Percentiles rank a stretch among this genome's conserved stretches.
Evolutionary conservation across 2,888 invertebrate species (phyloP).

Genomic region (Entomobrya proxima): DNA sequence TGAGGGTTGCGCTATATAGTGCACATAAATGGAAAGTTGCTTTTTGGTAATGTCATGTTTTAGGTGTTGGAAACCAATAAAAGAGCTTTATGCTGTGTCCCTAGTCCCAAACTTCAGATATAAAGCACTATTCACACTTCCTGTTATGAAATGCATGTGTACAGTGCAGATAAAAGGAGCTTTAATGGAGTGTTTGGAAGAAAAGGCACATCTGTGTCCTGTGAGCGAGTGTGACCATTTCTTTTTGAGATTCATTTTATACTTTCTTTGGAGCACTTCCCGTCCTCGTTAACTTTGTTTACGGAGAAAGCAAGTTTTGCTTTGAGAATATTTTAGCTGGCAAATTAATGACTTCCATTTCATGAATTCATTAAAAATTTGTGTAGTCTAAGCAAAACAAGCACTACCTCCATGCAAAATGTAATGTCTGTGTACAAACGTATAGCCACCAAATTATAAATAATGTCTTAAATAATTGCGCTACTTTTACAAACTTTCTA

Average conservation of each 20-base stretch:
- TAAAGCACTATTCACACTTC: neutral
- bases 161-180: neutral
- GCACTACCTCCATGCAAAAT: neutral
- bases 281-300: neutral
- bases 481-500: too few species aligned
- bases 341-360: neutral
- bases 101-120: neutral
- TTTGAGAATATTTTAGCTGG: neutral
- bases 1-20: neutral
- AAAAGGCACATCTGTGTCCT: neutral
- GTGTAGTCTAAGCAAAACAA: neutral
- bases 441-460: too few species aligned
- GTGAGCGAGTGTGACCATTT: neutral
- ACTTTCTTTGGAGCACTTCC: neutral
- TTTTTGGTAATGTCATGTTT: neutral
- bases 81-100: neutral
- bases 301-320: slow-evolving; percentile 11
- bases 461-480: too few species aligned
- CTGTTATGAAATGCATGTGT: neutral
- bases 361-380: slow-evolving; percentile 1
- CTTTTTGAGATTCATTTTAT: neutral
- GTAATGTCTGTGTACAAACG: neutral
- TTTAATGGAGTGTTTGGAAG: slow-evolving; percentile 6
- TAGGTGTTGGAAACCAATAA: neutral
- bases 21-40: neutral